Base-by-base conservation (phyloP, 1,140 invertebrate species). In the Drosophila truncata region DNA sequence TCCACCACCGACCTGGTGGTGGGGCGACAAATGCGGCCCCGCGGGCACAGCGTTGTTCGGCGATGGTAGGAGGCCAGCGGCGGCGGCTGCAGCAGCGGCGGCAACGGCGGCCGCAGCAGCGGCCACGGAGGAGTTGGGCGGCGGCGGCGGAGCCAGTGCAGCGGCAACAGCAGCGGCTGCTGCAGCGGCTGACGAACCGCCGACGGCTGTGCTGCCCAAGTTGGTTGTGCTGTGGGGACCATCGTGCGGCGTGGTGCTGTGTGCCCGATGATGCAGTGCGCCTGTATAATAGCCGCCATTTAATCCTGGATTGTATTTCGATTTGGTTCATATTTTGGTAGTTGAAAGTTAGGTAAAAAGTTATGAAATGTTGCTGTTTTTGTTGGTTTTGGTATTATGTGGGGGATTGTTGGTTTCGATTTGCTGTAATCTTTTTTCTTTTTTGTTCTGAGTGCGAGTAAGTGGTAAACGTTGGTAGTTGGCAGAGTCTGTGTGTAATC, bases 211-310 rank as follows among this genome's bases (percentile, higher is more conserved):
- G 77, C 78, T 80, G 63, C 83, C 87, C 59, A 91, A 62, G 78
- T 87, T 85, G 77, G 85, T 91, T 93, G 95, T 94, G 91, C 95
- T 93, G 92, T 95, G 94, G 91, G 94, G 84, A 50, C 84, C 94
- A 93, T 96, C 96, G 92, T 96, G 96, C 77, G 96, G 95, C 95
- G 95, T 96, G 86, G 96, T 96, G 82, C 95, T 96, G 92, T 96
- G 96, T 69, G 95, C 96, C 93, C 96, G 96, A 93, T 96, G 96
- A 93, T 96, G 96, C 80, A 96, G 93, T 82, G 95, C 93, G 91
- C 95, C 95, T 91, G 95, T 94, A 93, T 96, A 96, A 93, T 95
- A 96, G 84, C 95, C 95, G 90, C 95, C 95, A 93, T 96, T 95
- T 93, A 95, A 95, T 90, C 95, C 95, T 93, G 95, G 95, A 92